phyloP scores from a whole-genome alignment of 2,797 vertebrate genomes.

The Falco concolor region DNA sequence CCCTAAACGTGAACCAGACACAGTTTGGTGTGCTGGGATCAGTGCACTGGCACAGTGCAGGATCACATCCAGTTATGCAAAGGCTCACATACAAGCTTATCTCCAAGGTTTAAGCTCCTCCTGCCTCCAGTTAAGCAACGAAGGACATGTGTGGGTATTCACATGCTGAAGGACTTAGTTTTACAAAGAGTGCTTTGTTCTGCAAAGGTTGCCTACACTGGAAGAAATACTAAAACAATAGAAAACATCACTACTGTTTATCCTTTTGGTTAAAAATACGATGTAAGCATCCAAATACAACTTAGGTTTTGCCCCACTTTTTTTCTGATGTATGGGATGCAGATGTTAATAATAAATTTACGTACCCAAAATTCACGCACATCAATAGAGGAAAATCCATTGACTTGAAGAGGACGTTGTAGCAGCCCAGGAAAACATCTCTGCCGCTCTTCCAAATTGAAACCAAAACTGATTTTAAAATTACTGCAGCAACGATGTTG shows the following conservation, averaged over 20 bases:
- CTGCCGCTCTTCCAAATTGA: background rate
- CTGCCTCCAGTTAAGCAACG: conserved; percentile 1
- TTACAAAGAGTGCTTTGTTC: conserved; percentile 52
- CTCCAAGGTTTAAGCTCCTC: conserved; percentile 13
- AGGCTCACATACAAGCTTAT: background rate
- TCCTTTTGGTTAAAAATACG: background rate
- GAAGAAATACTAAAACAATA: conserved; percentile 23
- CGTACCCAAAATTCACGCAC: background rate
- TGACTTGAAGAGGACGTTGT: background rate
- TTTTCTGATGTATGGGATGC: background rate
- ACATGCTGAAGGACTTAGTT: conserved; percentile 18
- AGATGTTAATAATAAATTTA: background rate
- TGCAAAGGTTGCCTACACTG: background rate
- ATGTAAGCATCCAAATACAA: background rate
- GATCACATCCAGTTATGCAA: background rate
- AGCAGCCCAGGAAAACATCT: background rate
- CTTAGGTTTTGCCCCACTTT: background rate
- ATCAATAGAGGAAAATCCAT: background rate
- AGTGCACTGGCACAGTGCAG: background rate
- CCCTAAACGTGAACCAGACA: conserved; percentile 62
- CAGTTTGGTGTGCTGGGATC: background rate
- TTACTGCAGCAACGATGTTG: background rate
- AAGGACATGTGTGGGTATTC: conserved; percentile 17
- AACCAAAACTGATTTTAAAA: conserved; percentile 28
- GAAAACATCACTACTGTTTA: conserved; percentile 24